Evolutionary conservation across 2,113 vertebrate genomes (phyloP).

Genomic region (Micronycteris hirsuta): DNA sequence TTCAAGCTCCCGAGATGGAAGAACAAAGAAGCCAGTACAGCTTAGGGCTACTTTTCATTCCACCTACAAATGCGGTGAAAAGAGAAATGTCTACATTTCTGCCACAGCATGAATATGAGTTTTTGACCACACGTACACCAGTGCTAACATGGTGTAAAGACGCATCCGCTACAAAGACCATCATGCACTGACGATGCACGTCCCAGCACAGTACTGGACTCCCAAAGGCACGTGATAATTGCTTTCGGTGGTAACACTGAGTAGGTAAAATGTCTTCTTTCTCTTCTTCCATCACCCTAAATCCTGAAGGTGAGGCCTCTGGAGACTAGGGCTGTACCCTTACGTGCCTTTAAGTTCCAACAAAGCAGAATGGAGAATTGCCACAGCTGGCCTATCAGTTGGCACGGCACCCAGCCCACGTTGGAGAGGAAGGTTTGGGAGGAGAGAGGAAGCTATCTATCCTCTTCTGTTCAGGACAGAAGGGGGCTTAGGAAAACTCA

Average conservation of each 20-base stretch:
- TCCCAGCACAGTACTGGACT: neutral
- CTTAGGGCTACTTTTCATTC: neutral
- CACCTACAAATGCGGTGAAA: neutral
- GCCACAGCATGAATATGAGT: neutral
- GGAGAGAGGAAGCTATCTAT: neutral
- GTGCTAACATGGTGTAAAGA: neutral
- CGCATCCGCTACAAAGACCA: neutral
- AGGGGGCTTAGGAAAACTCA: neutral
- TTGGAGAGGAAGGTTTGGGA: rapidly evolving
- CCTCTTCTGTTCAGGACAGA: neutral
- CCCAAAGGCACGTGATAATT: neutral
- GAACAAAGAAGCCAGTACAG: neutral
- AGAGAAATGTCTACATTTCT: neutral
- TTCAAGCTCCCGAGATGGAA: neutral
- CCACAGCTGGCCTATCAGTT: too few species aligned
- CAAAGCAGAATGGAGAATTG: neutral
- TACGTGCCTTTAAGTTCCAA: neutral
- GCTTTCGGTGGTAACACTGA: neutral
- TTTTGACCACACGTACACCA: neutral
- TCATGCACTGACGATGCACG: neutral
- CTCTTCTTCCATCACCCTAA: neutral
- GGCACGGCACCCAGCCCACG: neutral
- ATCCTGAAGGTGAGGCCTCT: neutral
- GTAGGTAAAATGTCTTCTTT: neutral
- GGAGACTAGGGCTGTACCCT: neutral